These are phyloP conservation scores for Ctenoplectra terminalis DNA, from an alignment of 1,140 invertebrate genomes.

Conservation along the genomic window DNA sequence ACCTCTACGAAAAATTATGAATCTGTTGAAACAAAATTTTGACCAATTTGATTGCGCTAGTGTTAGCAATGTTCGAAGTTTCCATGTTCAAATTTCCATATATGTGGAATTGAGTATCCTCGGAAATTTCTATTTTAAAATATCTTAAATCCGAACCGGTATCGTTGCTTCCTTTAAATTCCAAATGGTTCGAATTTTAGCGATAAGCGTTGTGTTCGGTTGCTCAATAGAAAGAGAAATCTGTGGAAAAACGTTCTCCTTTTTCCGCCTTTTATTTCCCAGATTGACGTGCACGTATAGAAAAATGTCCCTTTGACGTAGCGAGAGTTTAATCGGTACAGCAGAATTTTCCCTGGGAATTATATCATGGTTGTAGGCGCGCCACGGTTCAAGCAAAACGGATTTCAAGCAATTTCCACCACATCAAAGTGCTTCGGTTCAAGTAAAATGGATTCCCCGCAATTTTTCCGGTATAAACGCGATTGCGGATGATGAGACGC, in stretches of 20 bases:
- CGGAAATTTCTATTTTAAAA: background rate
- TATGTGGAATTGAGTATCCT: background rate
- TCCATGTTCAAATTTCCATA: background rate
- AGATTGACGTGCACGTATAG: background rate
- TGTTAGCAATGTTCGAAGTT: background rate
- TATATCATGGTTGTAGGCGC: conserved; percentile 32
- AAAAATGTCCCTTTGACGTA: conserved; percentile 44
- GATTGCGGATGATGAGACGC: conserved; percentile 33
- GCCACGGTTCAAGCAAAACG: conserved; percentile 43
- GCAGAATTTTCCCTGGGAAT: conserved; percentile 37
- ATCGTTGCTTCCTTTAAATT: background rate
- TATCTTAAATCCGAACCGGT: background rate
- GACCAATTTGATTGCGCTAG: no score
- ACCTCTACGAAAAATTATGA: no score
- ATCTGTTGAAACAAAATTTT: no score
- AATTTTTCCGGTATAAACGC: conserved; percentile 50
- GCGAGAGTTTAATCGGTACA: conserved; percentile 42
- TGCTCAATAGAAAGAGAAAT: background rate
- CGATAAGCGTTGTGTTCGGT: no score
- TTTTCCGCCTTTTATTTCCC: background rate
- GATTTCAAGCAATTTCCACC: conserved; percentile 54
- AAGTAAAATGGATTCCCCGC: conserved; percentile 40
- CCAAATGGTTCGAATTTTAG: background rate
- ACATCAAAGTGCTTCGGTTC: conserved; percentile 52
- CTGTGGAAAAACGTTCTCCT: background rate